Percentiles rank a stretch among this genome's conserved stretches.
These are phyloP conservation scores for Theonella swinhoei DNA, from an alignment of 37 sponge, comb jelly and placozoan species.

Conservation along the genomic window DNA sequence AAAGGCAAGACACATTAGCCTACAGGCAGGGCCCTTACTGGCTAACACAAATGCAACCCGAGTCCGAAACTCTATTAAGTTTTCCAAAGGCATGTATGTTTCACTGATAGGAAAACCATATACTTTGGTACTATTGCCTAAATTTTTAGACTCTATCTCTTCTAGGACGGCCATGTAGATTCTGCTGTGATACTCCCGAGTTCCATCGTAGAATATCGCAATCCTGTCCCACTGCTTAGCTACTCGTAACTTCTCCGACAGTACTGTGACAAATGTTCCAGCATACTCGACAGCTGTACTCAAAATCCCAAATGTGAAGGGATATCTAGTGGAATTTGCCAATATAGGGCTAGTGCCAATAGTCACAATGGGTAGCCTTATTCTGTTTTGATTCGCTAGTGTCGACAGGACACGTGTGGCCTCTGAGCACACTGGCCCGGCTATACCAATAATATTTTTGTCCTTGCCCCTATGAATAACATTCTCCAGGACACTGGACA, in stretches of 20 bases:
- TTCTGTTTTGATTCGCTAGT: neutral
- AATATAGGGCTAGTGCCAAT: neutral
- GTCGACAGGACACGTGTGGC: neutral
- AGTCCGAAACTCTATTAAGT: neutral
- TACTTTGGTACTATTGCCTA: neutral
- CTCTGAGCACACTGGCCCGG: constrained; percentile 4
- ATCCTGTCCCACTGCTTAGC: neutral
- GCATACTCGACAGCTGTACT: neutral
- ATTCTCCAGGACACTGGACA: neutral
- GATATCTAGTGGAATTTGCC: neutral
- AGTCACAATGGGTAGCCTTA: neutral
- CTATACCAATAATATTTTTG: neutral
- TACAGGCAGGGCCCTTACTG: neutral
- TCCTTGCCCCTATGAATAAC: neutral
- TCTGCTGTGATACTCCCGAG: neutral
- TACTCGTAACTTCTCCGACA: neutral
- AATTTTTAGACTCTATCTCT: neutral
- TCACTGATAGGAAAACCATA: neutral
- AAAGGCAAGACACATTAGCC: neutral
- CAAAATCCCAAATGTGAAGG: constrained; percentile 1
- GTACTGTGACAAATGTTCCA: neutral
- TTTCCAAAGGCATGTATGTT: neutral
- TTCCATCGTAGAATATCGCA: neutral
- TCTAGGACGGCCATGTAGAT: neutral
- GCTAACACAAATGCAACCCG: neutral